These are phyloP conservation scores for Bombus balteatus DNA, from an alignment of 1,140 invertebrate species.

Conservation along the genomic window DNA sequence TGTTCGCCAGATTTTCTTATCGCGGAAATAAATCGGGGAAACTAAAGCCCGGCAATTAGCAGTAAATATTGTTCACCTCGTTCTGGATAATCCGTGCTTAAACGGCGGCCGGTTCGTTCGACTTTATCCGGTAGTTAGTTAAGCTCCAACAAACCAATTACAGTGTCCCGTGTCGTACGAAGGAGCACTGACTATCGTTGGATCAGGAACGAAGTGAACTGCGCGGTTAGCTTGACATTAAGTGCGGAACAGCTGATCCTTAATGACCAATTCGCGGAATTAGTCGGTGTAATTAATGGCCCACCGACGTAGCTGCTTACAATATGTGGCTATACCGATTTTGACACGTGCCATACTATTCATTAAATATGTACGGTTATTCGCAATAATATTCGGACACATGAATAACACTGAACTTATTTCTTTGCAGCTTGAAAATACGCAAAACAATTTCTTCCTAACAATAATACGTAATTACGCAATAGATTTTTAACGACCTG, in stretches of 20 bases:
- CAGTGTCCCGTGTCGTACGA: conserved; percentile 47
- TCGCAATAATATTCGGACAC: background rate
- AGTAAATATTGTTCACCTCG: conserved; percentile 66
- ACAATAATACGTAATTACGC: no score
- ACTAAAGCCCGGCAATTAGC: conserved; percentile 62
- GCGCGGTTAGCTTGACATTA: conserved; percentile 57
- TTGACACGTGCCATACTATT: conserved; percentile 19
- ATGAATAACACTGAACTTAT: no score
- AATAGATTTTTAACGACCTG: no score
- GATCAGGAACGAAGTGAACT: conserved; percentile 54
- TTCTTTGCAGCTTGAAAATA: no score
- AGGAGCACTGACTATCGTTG: conserved; percentile 58
- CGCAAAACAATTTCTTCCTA: no score
- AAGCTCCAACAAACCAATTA: conserved; percentile 70
- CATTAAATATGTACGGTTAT: no score
- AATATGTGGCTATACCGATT: conserved; percentile 7
- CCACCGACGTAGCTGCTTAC: conserved; percentile 28
- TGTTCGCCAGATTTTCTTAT: conserved; percentile 49
- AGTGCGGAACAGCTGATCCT: conserved; percentile 60
- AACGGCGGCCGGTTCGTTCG: conserved; percentile 56
- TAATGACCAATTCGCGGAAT: conserved; percentile 62
- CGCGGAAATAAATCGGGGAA: conserved; percentile 54
- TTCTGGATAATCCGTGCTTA: conserved; percentile 64
- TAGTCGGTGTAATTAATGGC: conserved; percentile 53
- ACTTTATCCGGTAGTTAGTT: conserved; percentile 70